Evolutionary conservation across 2,888 invertebrate genomes (phyloP), one percentile per base, ranked within the genome.

Genomic region (Abrostola tripartita): DNA sequence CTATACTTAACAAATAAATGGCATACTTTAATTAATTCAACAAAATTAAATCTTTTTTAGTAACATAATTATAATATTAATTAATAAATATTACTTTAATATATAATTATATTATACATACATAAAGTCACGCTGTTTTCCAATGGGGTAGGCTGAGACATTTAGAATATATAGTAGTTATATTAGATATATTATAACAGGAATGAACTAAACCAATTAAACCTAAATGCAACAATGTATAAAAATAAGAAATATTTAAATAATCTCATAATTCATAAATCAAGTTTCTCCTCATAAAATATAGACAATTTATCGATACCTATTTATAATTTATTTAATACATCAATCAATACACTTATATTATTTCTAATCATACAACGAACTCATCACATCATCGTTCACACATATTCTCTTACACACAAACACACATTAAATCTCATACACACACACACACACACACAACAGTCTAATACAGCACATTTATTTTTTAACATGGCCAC

Each of bases 1-100:
- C 55, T 53, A 52, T 52, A 51, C 56, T 53, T 24, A 51, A 40
- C 52, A 38, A 24, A 55, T 63, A 63, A 12, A 57, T 53, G 41
- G 44, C 44, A 44, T 14, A 47, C 7, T 47, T 47, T 5, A 24
- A 47, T 24, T 5, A 24, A 47, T 24, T 24, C 4, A n/a, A 44
- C 14, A 24, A 47, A 47, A 47, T 14, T 9, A 47, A 47, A 5
- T 12, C 0, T 12, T 42, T n/a, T 24, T 24, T 24, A 24, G 24
- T 24, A 24, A 24, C 24, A n/a, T n/a, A 24, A 24, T 24, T 24
- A 24, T 4, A 24, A 24, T 24, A 2, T 24, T 24, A 24, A 2
- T 24, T 24, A 4, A 24, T 24, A 24, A 24, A 24, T 24, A 24
- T 4, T 24, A 24, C 4, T 2, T 2, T 24, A 24, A 2, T 24